Conservation (phyloP, 1,140 invertebrate species). For the Holcopasites calliopsidis region DNA sequence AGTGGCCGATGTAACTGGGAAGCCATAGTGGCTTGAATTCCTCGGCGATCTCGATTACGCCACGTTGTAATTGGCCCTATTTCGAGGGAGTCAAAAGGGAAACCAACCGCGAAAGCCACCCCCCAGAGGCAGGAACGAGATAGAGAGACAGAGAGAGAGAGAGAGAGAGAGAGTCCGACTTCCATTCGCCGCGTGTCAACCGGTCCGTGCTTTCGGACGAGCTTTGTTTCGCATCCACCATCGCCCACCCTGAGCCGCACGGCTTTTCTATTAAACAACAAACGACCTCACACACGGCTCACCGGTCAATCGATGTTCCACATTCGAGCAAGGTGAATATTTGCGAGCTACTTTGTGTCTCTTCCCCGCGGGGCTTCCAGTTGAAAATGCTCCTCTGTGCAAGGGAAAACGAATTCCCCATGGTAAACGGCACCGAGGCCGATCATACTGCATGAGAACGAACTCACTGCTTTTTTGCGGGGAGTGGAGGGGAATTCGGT, state of each 20-base stretch:
- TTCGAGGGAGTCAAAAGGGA: background rate
- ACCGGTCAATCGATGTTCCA: conserved; percentile 56
- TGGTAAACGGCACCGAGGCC: background rate
- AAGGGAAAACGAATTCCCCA: background rate
- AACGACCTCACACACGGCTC: conserved; percentile 51
- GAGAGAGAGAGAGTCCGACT: conserved; percentile 4
- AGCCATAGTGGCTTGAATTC: background rate
- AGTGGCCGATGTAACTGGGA: background rate
- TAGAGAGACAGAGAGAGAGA: no score
- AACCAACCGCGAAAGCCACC: conserved; percentile 3
- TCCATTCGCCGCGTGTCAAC: conserved; percentile 9
- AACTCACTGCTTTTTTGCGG: no score
- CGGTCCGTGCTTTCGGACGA: conserved; percentile 16
- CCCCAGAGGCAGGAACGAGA: background rate
- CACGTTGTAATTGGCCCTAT: conserved; percentile 1
- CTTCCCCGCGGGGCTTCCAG: background rate
- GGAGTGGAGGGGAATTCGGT: no score
- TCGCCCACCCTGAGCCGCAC: background rate
- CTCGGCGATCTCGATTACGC: background rate
- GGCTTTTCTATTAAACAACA: conserved; percentile 48
- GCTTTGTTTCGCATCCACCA: conserved; percentile 29
- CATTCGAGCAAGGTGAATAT: conserved; percentile 46
- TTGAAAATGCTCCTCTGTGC: background rate
- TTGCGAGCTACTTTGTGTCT: conserved; percentile 8
- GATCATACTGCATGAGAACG: background rate